A percentile compares a stretch with the other conserved stretches of the same genome.
These are phyloP conservation scores for Drosophila tani DNA, from an alignment of 1,140 invertebrate genomes.

Conservation along the genomic window DNA sequence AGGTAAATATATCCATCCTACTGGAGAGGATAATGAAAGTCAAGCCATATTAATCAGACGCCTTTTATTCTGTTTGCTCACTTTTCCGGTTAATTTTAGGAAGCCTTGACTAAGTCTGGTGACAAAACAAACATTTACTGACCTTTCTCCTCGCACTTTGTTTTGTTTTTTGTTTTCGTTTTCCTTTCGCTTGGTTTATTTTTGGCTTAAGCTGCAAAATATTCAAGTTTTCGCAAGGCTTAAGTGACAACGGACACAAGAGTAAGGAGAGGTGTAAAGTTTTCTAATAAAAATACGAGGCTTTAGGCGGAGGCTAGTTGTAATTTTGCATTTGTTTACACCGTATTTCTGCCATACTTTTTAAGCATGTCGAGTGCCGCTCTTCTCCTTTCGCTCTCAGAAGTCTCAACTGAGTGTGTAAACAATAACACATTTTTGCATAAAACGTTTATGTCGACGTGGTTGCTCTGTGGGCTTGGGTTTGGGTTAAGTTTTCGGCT, in stretches of 20 bases:
- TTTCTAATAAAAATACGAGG: conserved; percentile 61
- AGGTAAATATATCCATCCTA: conserved; percentile 1
- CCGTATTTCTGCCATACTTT: conserved; percentile 37
- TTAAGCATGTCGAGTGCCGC: conserved; percentile 62
- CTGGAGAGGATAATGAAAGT: conserved; percentile 12
- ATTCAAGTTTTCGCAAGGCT: conserved; percentile 12
- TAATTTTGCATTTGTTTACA: conserved; percentile 61
- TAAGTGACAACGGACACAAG: conserved; percentile 19
- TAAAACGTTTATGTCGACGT: conserved; percentile 65
- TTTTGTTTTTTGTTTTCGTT: neutral
- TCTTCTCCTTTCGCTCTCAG: conserved; percentile 1
- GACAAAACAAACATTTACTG: conserved; percentile 31
- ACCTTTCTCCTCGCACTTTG: conserved; percentile 18
- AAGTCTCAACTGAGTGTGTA: conserved; percentile 45
- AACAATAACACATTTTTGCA: conserved; percentile 77
- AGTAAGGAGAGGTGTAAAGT: conserved; percentile 34
- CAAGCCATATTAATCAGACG: conserved; percentile 31
- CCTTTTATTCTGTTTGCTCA: conserved; percentile 35
- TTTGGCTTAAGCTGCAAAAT: conserved; percentile 6
- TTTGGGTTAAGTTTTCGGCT: conserved; percentile 27
- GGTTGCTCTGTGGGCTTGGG: conserved; percentile 23
- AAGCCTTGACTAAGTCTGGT: conserved; percentile 18
- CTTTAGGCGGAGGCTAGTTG: conserved; percentile 51
- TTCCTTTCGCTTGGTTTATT: conserved; percentile 8
- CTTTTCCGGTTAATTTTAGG: conserved; percentile 28